phyloP scores from a whole-genome alignment of 2,797 vertebrate genomes.

The Poecilia wingei region DNA sequence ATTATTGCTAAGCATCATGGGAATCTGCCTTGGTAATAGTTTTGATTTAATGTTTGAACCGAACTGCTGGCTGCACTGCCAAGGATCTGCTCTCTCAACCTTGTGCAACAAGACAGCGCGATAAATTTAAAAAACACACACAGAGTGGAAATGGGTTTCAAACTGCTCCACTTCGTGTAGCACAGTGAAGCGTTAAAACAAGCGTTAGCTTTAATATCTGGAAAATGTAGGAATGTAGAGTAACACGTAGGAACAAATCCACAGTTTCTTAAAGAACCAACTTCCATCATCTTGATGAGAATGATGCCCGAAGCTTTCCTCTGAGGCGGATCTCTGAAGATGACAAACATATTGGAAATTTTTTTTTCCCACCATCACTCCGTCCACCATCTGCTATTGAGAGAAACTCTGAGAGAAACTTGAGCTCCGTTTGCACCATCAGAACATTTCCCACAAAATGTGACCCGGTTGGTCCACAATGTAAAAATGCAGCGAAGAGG shows the following conservation, averaged over 20 bases:
- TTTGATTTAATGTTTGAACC: neutral
- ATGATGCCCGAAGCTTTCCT: slow-evolving; percentile 21
- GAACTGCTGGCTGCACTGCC: neutral
- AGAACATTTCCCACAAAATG: slow-evolving; percentile 43
- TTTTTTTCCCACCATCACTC: slow-evolving; percentile 24
- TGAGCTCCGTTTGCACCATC: slow-evolving; percentile 44
- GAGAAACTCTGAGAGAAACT: slow-evolving; percentile 54
- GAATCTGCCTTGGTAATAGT: neutral
- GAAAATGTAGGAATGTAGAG: neutral
- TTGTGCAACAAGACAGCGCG: neutral
- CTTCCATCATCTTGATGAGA: slow-evolving; percentile 5
- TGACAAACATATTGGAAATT: slow-evolving; percentile 46
- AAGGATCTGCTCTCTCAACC: neutral
- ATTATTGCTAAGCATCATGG: neutral
- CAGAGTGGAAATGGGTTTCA: neutral
- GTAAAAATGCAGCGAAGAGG: slow-evolving; percentile 55
- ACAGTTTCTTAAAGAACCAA: neutral
- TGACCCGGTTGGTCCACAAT: slow-evolving; percentile 39
- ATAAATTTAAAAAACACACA: neutral
- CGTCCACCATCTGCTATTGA: slow-evolving; percentile 53
- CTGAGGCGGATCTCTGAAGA: slow-evolving; percentile 22
- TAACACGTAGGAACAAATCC: neutral
- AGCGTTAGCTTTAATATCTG: neutral
- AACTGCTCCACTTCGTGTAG: neutral
- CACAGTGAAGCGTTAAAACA: neutral